Evolutionary conservation across 2,888 invertebrate genomes (phyloP), one percentile per base, ranked within the genome.

Genomic region (Amphipoea oculea): DNA sequence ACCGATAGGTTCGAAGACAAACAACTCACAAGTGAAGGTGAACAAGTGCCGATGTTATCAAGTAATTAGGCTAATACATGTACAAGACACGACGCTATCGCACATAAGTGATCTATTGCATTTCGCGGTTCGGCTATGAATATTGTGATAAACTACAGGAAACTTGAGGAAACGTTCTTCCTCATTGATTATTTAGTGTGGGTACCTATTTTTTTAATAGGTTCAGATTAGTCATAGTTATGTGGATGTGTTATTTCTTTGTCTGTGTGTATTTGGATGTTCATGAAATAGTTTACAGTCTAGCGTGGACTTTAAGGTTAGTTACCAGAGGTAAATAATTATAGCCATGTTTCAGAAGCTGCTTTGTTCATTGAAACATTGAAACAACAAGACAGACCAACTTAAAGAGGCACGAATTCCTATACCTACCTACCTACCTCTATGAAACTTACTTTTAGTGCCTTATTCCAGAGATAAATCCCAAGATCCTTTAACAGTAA

Each of bases 61-160:
- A 70, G n/a, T 84, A 70, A 83, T 83, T 75, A 75, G 74, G 57
- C 85, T 87, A 85, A 89, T 87, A 85, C 82, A 65, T 78, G 66
- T 69, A 72, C 79, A 84, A 83, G 68, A 45, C 66, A 0, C 23
- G 40, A 70, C 69, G 62, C 65, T 67, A 84, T 84, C 85, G 57
- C 62, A 2, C 20, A 11, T 17, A 4, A 51, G 71, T 72, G 62
- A 76, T 79, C 85, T 79, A 78, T 76, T 82, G 72, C 78, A 69
- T 72, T 81, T 78, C 66, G 73, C 74, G 45, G 78, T 77, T 78
- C 20, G 68, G 14, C 11, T 51, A n/a, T 75, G 45, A 77, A 75
- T 85, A 79, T 66, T 76, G 74, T 40, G 69, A 78, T 81, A 84
- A 74, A 68, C 42, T 45, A 60, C 70, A 76, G 85, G 73, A 81